Evolutionary conservation across 2,888 invertebrate genomes (phyloP).

Genomic region (Meteorus colon): DNA sequence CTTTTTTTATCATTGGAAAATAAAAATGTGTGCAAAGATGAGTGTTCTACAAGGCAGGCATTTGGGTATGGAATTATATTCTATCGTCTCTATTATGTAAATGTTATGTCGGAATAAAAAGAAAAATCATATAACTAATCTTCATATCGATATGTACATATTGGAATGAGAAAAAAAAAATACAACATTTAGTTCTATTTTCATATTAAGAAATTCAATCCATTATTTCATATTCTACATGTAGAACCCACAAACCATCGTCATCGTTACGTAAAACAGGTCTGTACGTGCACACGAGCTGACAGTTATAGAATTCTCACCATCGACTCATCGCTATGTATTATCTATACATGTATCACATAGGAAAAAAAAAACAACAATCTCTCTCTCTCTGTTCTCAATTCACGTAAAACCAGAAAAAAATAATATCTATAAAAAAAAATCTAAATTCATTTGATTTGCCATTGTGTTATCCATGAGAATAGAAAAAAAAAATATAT

Average conservation of each 20-base stretch:
- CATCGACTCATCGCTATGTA: not conserved
- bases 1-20: slow-evolving; percentile 30
- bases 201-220: slow-evolving; percentile 18
- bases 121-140: not conserved
- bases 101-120: not conserved
- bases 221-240: not conserved
- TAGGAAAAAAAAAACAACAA: not conserved
- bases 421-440: no score
- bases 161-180: not conserved
- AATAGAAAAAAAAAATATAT: not conserved
- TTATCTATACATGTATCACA: not conserved
- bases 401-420: no score
- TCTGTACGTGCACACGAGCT: not conserved
- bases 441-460: no score
- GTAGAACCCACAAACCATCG: not conserved
- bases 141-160: no score
- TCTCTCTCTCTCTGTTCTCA: no score
- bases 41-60: slow-evolving; percentile 72
- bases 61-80: slow-evolving; percentile 63
- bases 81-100: slow-evolving; percentile 26
- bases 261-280: slow-evolving; percentile 41
- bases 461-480: no score
- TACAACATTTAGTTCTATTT: not conserved
- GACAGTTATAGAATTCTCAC: slow-evolving; percentile 32
- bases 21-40: slow-evolving; percentile 71